phyloP scores from a whole-genome alignment of 2,113 vertebrate genomes.

The Clarias macrocephalus region DNA sequence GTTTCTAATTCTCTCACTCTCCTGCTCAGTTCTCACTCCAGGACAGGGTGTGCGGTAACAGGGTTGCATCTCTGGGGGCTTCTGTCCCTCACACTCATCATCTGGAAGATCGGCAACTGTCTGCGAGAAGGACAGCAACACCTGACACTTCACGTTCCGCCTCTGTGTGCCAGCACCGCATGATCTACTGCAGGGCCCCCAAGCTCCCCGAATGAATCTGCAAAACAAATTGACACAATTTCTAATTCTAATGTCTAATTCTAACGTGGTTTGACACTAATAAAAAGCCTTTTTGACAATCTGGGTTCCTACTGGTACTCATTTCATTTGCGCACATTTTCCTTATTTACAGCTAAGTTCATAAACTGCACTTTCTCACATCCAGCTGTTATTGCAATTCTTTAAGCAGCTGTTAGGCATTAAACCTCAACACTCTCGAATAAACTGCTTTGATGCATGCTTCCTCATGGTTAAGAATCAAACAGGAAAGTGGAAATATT shows the following conservation, averaged over 20 bases:
- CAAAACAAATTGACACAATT: slow-evolving; percentile 21
- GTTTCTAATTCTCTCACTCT: slow-evolving; percentile 47
- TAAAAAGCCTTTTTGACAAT: slow-evolving; percentile 18
- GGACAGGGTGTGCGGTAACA: slow-evolving; percentile 85
- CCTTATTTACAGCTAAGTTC: slow-evolving; percentile 58
- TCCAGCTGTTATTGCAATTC: slow-evolving; percentile 52
- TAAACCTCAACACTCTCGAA: slow-evolving; percentile 55
- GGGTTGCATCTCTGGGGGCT: slow-evolving; percentile 76
- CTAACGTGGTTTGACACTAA: background rate
- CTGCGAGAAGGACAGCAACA: slow-evolving; percentile 93
- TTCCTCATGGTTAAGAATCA: slow-evolving; percentile 57
- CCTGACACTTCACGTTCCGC: slow-evolving; percentile 85
- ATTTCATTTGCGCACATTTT: slow-evolving; percentile 49
- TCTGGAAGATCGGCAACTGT: slow-evolving; percentile 88
- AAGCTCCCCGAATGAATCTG: slow-evolving; percentile 90
- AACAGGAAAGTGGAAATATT: slow-evolving; percentile 56
- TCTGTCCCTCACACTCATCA: slow-evolving; percentile 89
- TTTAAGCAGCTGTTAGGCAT: slow-evolving; percentile 64
- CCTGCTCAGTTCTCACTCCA: slow-evolving; percentile 61
- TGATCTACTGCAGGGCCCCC: slow-evolving; percentile 87
- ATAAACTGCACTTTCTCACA: slow-evolving; percentile 64
- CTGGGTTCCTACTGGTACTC: slow-evolving; percentile 39
- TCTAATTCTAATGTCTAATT: slow-evolving; percentile 28
- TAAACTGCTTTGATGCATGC: slow-evolving; percentile 61
- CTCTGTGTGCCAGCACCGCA: slow-evolving; percentile 86